These are phyloP conservation scores for Anniella stebbinsi DNA, from an alignment of 2,797 vertebrate species.

Conservation along the genomic window DNA sequence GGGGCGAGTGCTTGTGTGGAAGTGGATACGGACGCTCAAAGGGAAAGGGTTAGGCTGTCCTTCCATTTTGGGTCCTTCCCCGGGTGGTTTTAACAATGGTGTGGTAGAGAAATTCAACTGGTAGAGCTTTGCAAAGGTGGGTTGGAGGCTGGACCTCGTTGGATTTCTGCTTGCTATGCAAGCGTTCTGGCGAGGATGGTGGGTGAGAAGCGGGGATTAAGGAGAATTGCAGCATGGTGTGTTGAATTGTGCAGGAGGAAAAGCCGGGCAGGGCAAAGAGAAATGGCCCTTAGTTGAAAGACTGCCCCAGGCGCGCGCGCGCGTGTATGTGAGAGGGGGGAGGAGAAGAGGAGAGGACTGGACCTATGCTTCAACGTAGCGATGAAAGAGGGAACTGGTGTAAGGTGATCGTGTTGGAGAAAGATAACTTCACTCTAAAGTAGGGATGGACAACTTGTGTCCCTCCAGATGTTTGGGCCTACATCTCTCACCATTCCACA, in stretches of 20 bases:
- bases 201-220: background rate
- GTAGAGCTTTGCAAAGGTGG: too few relatives aligned
- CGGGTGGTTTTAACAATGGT: background rate
- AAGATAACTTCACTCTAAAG: too few relatives aligned
- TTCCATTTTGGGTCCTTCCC: too few relatives aligned
- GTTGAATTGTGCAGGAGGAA: too few relatives aligned
- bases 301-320: too few relatives aligned
- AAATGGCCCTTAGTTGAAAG: background rate
- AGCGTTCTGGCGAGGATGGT: background rate
- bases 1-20: rapidly evolving
- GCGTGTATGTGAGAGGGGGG: background rate
- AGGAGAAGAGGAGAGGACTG: background rate
- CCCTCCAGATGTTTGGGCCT: too few relatives aligned
- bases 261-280: too few relatives aligned
- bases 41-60: too few relatives aligned
- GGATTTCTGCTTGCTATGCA: background rate
- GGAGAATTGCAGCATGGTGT: background rate
- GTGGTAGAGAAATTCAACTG: background rate
- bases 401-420: too few relatives aligned
- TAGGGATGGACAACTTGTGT: too few relatives aligned
- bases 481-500: too few relatives aligned
- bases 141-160: too few relatives aligned
- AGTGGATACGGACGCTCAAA: rapidly evolving
- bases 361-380: background rate
- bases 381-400: rapidly evolving